These are phyloP conservation scores for Nematostella vectensis DNA, from an alignment of 92 coral and sea anemone species.

Conservation along the genomic window DNA sequence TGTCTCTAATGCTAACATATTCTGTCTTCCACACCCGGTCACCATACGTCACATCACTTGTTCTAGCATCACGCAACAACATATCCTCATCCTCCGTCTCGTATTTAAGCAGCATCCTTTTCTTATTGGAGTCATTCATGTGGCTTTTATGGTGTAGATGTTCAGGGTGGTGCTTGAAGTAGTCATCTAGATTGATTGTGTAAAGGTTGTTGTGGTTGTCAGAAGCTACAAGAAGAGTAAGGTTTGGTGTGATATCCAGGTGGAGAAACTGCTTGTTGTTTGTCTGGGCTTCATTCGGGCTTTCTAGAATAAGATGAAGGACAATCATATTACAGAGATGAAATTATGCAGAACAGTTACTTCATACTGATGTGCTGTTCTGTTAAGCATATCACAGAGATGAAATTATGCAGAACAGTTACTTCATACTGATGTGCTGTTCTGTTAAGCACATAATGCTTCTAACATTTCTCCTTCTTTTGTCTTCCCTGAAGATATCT, in stretches of 20 bases:
- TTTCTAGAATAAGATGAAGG: too few relatives aligned
- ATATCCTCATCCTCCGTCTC: slow-evolving; percentile 64
- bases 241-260: slow-evolving; percentile 55
- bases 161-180: slow-evolving; percentile 50
- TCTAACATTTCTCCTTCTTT: too few relatives aligned
- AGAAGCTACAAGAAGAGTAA: slow-evolving; percentile 46
- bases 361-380: background rate
- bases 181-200: slow-evolving; percentile 53
- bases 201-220: slow-evolving; percentile 60
- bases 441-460: too few relatives aligned
- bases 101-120: slow-evolving; percentile 27
- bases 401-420: too few relatives aligned
- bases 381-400: too few relatives aligned
- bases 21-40: slow-evolving; percentile 92
- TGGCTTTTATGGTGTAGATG: slow-evolving; percentile 22
- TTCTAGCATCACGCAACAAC: slow-evolving; percentile 37
- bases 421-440: too few relatives aligned
- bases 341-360: too few relatives aligned
- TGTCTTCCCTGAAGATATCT: too few relatives aligned
- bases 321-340: too few relatives aligned
- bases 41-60: slow-evolving; percentile 52
- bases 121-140: background rate
- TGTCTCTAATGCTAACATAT: slow-evolving; percentile 38
- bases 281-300: too few relatives aligned
- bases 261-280: slow-evolving; percentile 17